Conservation (phyloP, 2,797 vertebrate species). For the Etheostoma nigrum region DNA sequence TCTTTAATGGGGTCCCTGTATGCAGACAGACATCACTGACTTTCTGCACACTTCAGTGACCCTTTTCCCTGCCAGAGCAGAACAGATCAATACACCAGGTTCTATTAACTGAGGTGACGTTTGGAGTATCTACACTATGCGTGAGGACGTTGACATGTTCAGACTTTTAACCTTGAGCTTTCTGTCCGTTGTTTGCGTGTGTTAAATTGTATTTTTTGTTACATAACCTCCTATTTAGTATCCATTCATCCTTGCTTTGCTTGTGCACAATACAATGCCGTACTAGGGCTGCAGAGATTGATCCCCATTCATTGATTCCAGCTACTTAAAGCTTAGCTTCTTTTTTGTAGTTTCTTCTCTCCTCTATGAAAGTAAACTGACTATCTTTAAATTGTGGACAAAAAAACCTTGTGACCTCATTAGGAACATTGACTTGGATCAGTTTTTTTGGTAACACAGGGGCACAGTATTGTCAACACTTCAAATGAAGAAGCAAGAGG, state of each 20-base stretch:
- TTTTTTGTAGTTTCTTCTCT: too few species aligned
- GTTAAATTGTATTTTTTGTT: neutral
- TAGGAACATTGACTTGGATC: too few species aligned
- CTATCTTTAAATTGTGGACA: too few species aligned
- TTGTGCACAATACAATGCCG: neutral
- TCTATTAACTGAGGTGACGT: constrained; percentile 6
- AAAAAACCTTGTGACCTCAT: too few species aligned
- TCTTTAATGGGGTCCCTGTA: constrained; percentile 35
- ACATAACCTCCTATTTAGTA: neutral
- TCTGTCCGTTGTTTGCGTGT: neutral
- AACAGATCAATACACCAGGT: constrained; percentile 35
- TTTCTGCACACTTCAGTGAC: constrained; percentile 25
- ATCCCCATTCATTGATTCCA: too few species aligned
- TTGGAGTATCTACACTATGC: neutral
- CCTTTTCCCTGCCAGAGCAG: neutral
- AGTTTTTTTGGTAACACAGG: too few species aligned
- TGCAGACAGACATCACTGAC: constrained; percentile 41
- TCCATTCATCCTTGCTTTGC: neutral
- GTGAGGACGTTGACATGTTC: neutral
- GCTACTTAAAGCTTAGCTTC: too few species aligned
- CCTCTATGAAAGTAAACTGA: too few species aligned
- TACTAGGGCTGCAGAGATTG: too few species aligned
- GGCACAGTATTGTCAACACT: too few species aligned
- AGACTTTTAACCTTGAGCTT: constrained; percentile 4
- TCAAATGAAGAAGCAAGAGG: too few species aligned